phyloP scores from a whole-genome alignment of 2,113 vertebrate species.

The Pituophis catenifer region DNA sequence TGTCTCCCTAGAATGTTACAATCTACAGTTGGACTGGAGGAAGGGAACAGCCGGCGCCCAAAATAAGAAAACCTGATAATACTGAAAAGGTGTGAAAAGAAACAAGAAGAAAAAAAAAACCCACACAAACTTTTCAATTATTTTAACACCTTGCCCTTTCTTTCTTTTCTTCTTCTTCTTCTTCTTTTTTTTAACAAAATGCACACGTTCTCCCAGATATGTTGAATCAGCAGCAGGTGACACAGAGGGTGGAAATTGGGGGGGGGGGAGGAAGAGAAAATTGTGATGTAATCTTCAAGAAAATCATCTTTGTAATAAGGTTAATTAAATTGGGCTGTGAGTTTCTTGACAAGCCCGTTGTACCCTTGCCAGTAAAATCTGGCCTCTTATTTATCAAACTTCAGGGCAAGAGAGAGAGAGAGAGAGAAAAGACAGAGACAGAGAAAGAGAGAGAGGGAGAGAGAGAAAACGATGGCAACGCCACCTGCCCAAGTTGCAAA shows the following conservation, averaged over 20 bases:
- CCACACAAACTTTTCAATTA: constrained; percentile 48
- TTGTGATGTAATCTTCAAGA: constrained; percentile 73
- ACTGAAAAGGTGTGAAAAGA: constrained; percentile 10
- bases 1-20: not conserved
- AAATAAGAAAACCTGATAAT: not conserved
- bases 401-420: constrained; percentile 52
- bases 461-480: not conserved
- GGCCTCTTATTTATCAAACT: constrained; percentile 66
- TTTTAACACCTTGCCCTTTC: constrained; percentile 63
- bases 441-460: accelerated
- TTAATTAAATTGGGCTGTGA: constrained; percentile 74
- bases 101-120: not conserved
- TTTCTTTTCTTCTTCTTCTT: constrained; percentile 7
- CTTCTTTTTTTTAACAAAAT: constrained; percentile 58
- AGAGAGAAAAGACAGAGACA: not conserved
- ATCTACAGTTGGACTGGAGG: not conserved
- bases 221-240: constrained; percentile 65
- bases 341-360: constrained; percentile 67
- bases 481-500: constrained; percentile 48
- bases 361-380: constrained; percentile 70
- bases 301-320: constrained; percentile 75
- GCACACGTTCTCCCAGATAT: constrained; percentile 63
- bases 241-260: not conserved
- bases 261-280: constrained; percentile 16
- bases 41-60: not conserved